Evolutionary conservation across 2,888 invertebrate genomes (phyloP).

Genomic region (Taphrorychus bicolor): DNA sequence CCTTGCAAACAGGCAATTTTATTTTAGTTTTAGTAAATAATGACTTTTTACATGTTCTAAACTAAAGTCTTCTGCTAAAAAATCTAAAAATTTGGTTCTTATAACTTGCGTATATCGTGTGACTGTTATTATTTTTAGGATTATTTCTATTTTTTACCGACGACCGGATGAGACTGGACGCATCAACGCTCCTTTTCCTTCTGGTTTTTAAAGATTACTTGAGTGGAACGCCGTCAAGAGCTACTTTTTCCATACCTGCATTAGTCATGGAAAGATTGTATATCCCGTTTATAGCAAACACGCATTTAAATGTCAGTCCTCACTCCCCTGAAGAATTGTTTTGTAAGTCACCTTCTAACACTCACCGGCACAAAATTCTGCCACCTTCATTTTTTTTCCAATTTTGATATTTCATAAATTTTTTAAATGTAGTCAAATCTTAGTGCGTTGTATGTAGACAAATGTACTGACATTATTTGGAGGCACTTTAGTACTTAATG

Average conservation of each 20-base stretch:
- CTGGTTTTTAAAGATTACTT: slow-evolving; percentile 62
- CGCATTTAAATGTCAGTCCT: slow-evolving; percentile 58
- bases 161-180: slow-evolving; percentile 62
- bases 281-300: slow-evolving; percentile 62
- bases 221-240: slow-evolving; percentile 53
- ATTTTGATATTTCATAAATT: too few species aligned
- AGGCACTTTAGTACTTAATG: too few species aligned
- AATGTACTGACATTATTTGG: too few species aligned
- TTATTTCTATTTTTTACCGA: slow-evolving; percentile 65
- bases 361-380: too few species aligned
- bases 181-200: slow-evolving; percentile 61
- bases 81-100: too few species aligned
- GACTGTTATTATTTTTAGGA: slow-evolving; percentile 55
- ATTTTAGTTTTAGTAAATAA: too few species aligned
- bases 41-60: too few species aligned
- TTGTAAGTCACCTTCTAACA: slow-evolving; percentile 45
- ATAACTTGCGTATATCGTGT: background rate
- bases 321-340: slow-evolving; percentile 54
- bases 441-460: too few species aligned
- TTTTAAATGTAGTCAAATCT: background rate
- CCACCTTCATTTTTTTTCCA: too few species aligned
- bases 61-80: too few species aligned
- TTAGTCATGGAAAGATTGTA: slow-evolving; percentile 58
- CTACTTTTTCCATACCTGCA: slow-evolving; percentile 61
- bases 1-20: too few species aligned